phyloP scores from a whole-genome alignment of 1,140 invertebrate species.

The Cydia pomonella region DNA sequence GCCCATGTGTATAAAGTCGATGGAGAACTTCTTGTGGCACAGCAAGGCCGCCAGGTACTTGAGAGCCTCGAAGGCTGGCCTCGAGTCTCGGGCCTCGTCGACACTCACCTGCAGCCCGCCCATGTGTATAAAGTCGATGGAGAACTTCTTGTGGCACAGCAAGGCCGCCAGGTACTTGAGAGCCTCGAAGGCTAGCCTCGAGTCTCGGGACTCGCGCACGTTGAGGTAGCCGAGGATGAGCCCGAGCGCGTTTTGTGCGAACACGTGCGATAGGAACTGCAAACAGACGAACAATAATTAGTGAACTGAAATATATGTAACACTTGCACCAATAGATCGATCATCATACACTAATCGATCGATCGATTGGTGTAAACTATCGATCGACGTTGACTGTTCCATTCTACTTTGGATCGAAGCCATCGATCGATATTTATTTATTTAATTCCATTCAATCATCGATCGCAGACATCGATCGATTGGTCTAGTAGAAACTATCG shows the following conservation, averaged over 20 bases:
- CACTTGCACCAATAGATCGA: no score
- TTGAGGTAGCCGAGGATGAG: constrained; percentile 96
- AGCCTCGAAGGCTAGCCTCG: constrained; percentile 96
- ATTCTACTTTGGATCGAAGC: no score
- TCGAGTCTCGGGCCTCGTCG: neutral
- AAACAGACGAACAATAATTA: constrained; percentile 48
- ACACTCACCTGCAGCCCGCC: constrained; percentile 88
- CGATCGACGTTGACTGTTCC: no score
- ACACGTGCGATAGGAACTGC: constrained; percentile 93
- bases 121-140: constrained; percentile 94
- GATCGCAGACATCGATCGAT: no score
- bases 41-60: constrained; percentile 96
- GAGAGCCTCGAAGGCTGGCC: constrained; percentile 75
- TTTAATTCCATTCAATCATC: no score
- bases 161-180: constrained; percentile 95
- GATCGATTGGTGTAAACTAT: no score
- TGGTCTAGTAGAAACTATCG: no score
- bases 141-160: constrained; percentile 98
- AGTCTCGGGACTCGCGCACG: constrained; percentile 92
- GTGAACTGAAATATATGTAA: neutral
- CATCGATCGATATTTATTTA: no score
- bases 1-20: constrained; percentile 87
- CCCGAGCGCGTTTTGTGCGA: constrained; percentile 94
- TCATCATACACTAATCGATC: no score
- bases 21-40: constrained; percentile 5